Evolutionary conservation across 2,888 invertebrate species (phyloP), one percentile per base, ranked within the genome.

Genomic region (Aricia artaxerxes): DNA sequence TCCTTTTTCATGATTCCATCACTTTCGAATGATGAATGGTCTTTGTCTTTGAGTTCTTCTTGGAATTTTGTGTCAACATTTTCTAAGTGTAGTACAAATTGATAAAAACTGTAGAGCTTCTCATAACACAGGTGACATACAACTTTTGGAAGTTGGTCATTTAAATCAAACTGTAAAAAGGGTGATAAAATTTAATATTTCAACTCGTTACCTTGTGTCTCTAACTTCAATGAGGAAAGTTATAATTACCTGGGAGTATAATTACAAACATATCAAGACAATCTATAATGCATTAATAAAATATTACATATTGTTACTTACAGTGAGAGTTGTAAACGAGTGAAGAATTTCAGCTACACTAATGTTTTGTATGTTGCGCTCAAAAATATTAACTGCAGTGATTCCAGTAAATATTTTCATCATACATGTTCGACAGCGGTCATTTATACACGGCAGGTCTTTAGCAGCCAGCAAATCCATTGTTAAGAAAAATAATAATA

Each of bases 401-500:
- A 83, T 84, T 82, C 86, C 84, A 79, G 85, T 16, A 16, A n/a
- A 60, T n/a, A 64, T 64, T 64, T 11, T 35, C 31, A n/a, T 85
- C 81, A 93, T 84, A 82, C 93, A 94, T 16, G 93, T 93, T 79
- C 93, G 88, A 82, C 93, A 93, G 80, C 88, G 89, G 44, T 86
- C 81, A 73, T 85, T 84, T 77, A 40, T 40, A 35, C 24, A 24
- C 24, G 24, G 24, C 24, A 24, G 24, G 24, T 24, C 24, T 24
- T 24, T 24, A 24, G 24, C 24, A 24, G 24, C 24, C 24, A 24
- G 24, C 24, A 24, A 24, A 24, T 24, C 24, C 24, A 24, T 24
- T 24, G 24, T 0, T 24, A 24, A 24, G 24, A 24, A 24, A 24
- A 24, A 24, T 24, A 24, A 24, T 24, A 24, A 24, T 24, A 24